phyloP scores from a whole-genome alignment of 2,113 vertebrate genomes.

The Hippocampus guttulatus region DNA sequence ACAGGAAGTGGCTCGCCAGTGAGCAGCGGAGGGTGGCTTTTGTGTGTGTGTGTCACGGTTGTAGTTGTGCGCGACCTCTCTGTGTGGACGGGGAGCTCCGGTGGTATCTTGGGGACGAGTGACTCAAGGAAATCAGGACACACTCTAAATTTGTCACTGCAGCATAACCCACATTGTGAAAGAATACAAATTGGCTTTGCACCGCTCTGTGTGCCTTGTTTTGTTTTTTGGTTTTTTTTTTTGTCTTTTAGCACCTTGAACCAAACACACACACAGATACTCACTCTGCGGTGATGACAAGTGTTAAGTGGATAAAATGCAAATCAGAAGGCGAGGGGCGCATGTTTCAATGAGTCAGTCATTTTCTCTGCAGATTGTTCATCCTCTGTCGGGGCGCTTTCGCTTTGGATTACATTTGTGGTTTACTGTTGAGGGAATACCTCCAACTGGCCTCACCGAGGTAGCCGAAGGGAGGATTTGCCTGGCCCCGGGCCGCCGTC shows the following conservation, averaged over 20 bases:
- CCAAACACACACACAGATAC: slow-evolving; percentile 20
- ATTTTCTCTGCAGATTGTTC: slow-evolving; percentile 55
- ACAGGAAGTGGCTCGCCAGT: slow-evolving; percentile 59
- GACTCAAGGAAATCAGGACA: slow-evolving; percentile 78
- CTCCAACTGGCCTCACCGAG: slow-evolving; percentile 49
- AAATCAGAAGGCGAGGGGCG: slow-evolving; percentile 60
- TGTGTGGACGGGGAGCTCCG: slow-evolving; percentile 57
- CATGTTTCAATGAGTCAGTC: slow-evolving; percentile 66
- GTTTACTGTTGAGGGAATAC: slow-evolving; percentile 61
- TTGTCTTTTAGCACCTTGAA: slow-evolving; percentile 16
- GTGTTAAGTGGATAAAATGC: slow-evolving; percentile 58
- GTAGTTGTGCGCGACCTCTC: slow-evolving; percentile 39
- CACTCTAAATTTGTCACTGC: slow-evolving; percentile 79
- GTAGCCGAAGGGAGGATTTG: slow-evolving; percentile 54
- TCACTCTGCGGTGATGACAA: slow-evolving; percentile 51
- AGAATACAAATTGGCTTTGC: slow-evolving; percentile 45
- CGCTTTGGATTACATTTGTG: slow-evolving; percentile 53
- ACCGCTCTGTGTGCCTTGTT: slow-evolving; percentile 25
- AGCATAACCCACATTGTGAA: slow-evolving; percentile 78
- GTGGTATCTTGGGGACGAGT: slow-evolving; percentile 70
- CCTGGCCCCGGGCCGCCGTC: slow-evolving; percentile 51
- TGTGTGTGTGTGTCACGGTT: slow-evolving; percentile 15
- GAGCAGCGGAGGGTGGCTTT: slow-evolving; percentile 38
- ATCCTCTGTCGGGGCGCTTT: slow-evolving; percentile 41
- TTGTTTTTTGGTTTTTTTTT: slow-evolving; percentile 19